Evolutionary conservation across 2,888 invertebrate genomes (phyloP).

Genomic region (Tortrix viridana): DNA sequence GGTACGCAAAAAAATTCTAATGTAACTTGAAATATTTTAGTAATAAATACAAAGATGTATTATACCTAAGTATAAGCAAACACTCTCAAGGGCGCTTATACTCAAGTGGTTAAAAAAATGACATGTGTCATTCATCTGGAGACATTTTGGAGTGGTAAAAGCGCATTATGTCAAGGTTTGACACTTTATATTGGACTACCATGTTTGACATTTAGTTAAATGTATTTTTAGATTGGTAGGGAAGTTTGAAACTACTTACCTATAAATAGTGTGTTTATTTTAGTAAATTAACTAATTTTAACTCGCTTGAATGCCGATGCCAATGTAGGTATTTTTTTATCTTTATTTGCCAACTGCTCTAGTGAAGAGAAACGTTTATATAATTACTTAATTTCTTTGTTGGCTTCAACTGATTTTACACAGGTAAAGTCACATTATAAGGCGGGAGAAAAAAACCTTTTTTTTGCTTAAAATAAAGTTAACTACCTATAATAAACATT

Average conservation of each 20-base stretch:
- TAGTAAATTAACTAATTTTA: not conserved
- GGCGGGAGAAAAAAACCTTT: no score
- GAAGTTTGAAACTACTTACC: not conserved
- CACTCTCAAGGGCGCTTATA: constrained; percentile 19
- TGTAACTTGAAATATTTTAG: constrained; percentile 13
- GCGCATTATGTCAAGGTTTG: constrained; percentile 43
- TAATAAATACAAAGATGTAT: constrained; percentile 19
- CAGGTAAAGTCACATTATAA: no score
- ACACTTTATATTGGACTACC: constrained; percentile 61
- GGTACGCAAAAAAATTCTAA: no score
- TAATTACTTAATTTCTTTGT: no score
- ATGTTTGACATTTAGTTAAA: constrained; percentile 47
- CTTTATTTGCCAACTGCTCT: no score
- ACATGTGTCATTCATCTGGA: constrained; percentile 52
- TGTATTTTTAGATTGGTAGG: constrained; percentile 3
- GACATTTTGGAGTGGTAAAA: constrained; percentile 3
- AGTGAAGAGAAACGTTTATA: no score
- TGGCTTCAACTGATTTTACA: no score
- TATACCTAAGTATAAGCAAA: constrained; percentile 9
- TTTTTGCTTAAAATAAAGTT: no score
- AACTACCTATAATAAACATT: no score
- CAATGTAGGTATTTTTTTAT: no score
- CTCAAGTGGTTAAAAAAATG: constrained; percentile 45
- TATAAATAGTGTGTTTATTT: not conserved
- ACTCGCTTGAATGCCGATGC: no score